Percentiles rank a stretch among this genome's conserved stretches.
Evolutionary conservation across 2,888 invertebrate species (phyloP).

Genomic region (Ptilodon capucinus): DNA sequence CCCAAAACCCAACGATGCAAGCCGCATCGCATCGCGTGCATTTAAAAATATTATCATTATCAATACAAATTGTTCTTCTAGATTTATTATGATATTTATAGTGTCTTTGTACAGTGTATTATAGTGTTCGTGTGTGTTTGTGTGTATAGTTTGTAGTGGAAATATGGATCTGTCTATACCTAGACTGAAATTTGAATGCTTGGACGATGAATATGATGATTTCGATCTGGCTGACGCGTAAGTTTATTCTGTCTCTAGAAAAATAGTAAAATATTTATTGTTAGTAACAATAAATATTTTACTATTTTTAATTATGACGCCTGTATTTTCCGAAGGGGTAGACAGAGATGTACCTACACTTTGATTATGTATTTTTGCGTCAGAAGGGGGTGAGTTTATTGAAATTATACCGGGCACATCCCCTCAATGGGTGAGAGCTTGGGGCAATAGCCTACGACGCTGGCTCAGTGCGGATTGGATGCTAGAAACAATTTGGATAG

Average conservation of each 20-base stretch:
- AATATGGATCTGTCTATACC: constrained; percentile 72
- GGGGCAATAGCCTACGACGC: no score
- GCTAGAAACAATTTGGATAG: no score
- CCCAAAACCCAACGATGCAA: constrained; percentile 64
- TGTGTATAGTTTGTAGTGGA: constrained; percentile 27
- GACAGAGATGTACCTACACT: no score
- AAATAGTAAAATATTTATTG: no score
- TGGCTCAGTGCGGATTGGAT: no score
- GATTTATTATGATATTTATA: constrained; percentile 44
- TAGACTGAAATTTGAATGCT: constrained; percentile 60
- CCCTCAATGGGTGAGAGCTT: no score
- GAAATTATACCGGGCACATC: no score
- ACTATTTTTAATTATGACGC: no score
- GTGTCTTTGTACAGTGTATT: constrained; percentile 42
- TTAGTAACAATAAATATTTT: no score
- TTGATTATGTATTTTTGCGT: no score
- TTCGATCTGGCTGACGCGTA: constrained; percentile 38
- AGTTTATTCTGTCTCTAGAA: constrained; percentile 24
- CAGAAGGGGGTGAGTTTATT: no score
- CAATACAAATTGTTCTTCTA: constrained; percentile 30
- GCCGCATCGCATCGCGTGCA: constrained; percentile 41
- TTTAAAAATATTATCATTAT: constrained; percentile 18
- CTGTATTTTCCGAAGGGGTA: no score
- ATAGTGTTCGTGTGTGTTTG: constrained; percentile 30
- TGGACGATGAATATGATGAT: constrained; percentile 60